These are phyloP conservation scores for Leistus spinibarbis DNA, from an alignment of 2,888 invertebrate genomes.

Conservation along the genomic window DNA sequence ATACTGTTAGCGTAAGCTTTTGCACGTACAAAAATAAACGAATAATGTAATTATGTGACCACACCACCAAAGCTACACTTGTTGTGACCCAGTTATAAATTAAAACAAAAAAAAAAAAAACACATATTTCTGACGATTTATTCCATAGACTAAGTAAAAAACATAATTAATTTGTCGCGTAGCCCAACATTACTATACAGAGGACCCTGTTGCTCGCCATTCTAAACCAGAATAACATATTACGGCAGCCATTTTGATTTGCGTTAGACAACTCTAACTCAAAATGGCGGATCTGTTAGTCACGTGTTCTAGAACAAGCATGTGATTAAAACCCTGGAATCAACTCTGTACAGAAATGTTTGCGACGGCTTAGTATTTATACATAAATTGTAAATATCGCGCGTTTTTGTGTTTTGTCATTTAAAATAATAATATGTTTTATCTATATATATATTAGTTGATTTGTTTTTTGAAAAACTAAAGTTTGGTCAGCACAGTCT, in stretches of 20 bases:
- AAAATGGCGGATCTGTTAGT: too few relatives aligned
- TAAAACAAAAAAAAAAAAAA: too few relatives aligned
- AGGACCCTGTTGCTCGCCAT: too few relatives aligned
- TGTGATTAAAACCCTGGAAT: not conserved
- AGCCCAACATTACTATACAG: constrained; percentile 15
- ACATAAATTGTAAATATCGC: not conserved
- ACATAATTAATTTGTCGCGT: constrained; percentile 13
- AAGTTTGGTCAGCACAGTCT: constrained; percentile 30
- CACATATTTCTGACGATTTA: constrained; percentile 28
- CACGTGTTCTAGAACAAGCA: not conserved
- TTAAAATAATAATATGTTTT: not conserved
- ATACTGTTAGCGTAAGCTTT: constrained; percentile 11
- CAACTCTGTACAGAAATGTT: not conserved
- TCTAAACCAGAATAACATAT: too few relatives aligned
- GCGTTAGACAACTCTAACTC: too few relatives aligned
- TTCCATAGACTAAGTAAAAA: constrained; percentile 36
- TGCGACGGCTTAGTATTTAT: not conserved
- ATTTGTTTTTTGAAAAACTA: constrained; percentile 10
- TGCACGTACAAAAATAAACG: constrained; percentile 36
- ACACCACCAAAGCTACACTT: constrained; percentile 39
- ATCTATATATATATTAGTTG: not conserved
- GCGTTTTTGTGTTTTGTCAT: not conserved
- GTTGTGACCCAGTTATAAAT: constrained; percentile 23
- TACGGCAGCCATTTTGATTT: too few relatives aligned
- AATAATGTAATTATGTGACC: constrained; percentile 37